Conservation (phyloP, 2,113 vertebrate genomes). For the Micronycteris hirsuta region DNA sequence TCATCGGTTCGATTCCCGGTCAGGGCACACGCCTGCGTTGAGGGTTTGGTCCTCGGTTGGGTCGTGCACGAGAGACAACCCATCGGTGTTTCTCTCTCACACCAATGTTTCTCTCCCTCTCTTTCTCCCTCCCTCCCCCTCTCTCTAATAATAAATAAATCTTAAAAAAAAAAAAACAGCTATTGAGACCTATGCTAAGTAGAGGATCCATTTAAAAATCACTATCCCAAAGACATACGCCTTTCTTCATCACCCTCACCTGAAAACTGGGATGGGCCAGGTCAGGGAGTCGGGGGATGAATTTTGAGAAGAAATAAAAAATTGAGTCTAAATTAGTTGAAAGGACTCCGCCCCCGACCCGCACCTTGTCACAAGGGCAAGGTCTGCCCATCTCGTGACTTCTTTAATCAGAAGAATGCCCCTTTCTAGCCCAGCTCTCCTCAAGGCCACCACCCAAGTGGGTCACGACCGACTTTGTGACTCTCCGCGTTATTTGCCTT, state of each 20-base stretch:
- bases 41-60: no score
- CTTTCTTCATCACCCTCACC: neutral
- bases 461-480: neutral
- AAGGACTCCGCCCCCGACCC: accelerated
- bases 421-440: neutral
- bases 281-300: neutral
- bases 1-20: no score
- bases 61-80: no score
- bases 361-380: neutral
- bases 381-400: neutral
- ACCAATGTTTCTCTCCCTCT: no score
- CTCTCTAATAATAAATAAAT: no score
- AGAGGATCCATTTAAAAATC: neutral
- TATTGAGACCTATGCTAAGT: neutral
- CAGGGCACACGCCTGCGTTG: no score
- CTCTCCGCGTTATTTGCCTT: neutral
- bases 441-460: neutral
- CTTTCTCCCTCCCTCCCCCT: no score
- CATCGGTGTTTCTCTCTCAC: no score
- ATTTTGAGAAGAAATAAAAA: neutral
- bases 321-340: neutral
- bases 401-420: neutral
- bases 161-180: no score
- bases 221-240: neutral
- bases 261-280: neutral